Evolutionary conservation across 1,140 invertebrate genomes (phyloP), one percentile per base, ranked within the genome.

Genomic region (Muscidifurax raptorellus): DNA sequence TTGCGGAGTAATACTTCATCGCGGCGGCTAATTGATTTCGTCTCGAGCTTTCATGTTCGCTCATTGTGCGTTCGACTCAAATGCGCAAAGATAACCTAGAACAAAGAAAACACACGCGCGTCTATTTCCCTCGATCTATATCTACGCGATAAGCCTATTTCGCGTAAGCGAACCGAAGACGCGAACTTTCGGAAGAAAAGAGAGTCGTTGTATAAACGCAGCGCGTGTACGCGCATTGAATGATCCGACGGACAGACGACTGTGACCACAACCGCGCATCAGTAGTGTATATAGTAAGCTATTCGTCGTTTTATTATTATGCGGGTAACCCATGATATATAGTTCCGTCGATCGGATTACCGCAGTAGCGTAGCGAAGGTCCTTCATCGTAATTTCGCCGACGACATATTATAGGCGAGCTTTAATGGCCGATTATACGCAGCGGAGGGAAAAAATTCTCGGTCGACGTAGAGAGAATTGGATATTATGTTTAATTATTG

Each of bases 241-340:
- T 7, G 52, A 40, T 40, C 9, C 36, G 36, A 40, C 47, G 52
- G n/a, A 22, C 2, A 59, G n/a, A 59, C 52, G 52, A 59, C 15
- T 18, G 6, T 13, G 44, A 64, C 30, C 81, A 67, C 32, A 80
- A 80, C 76, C 66, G 40, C 66, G 40, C 76, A n/a, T 4, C 2
- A 18, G 47, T 47, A n/a, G n/a, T n/a, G n/a, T n/a, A n/a, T n/a
- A 5, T 6, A 59, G 83, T 86, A 80, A 82, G 79, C 79, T 52
- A 75, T 75, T 59, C 80, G 52, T 10, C 36, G 75, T 82, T 85
- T 85, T 47, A 67, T 74, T 82, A 77, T n/a, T 59, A 75, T 69
- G 71, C 40, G 74, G 59, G n/a, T 66, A 75, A 44, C 47, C 71
- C 18, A 75, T 75, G 22, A 71, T n/a, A 25, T 36, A 52, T 47